Percentiles rank a stretch among this genome's conserved stretches.
Evolutionary conservation across 2,797 vertebrate species (phyloP).

Genomic region (Lemur catta): DNA sequence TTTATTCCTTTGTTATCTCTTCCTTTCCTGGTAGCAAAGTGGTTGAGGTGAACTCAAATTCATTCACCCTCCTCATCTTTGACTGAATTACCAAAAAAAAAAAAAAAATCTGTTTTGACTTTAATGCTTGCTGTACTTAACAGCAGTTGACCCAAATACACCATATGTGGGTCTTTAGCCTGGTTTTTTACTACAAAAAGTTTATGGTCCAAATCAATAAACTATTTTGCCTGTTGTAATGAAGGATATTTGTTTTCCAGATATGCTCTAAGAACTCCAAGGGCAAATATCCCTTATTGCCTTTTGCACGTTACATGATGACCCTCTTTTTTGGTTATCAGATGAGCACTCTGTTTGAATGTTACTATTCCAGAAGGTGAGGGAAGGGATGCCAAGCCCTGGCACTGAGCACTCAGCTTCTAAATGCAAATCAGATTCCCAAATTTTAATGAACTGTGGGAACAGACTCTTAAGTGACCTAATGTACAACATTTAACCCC

Average conservation of each 20-base stretch:
- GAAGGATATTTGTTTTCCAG: background rate
- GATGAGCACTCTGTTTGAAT: background rate
- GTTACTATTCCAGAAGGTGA: background rate
- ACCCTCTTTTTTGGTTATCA: background rate
- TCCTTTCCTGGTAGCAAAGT: background rate
- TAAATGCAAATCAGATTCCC: background rate
- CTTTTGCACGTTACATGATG: background rate
- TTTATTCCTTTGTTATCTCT: background rate
- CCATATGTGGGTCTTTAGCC: background rate
- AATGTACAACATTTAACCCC: background rate
- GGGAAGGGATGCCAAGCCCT: background rate
- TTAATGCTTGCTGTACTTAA: background rate
- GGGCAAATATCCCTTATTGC: background rate
- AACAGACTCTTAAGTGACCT: background rate
- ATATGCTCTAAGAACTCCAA: background rate
- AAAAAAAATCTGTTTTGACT: background rate
- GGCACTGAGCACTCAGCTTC: background rate
- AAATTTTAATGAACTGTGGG: background rate
- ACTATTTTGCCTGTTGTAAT: background rate
- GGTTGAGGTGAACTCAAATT: background rate
- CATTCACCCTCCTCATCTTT: background rate
- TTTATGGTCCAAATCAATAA: background rate
- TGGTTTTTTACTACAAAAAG: background rate
- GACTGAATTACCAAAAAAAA: background rate
- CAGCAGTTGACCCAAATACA: background rate